phyloP scores from a whole-genome alignment of 2,888 invertebrate genomes.

The Epistrophe grossulariae region DNA sequence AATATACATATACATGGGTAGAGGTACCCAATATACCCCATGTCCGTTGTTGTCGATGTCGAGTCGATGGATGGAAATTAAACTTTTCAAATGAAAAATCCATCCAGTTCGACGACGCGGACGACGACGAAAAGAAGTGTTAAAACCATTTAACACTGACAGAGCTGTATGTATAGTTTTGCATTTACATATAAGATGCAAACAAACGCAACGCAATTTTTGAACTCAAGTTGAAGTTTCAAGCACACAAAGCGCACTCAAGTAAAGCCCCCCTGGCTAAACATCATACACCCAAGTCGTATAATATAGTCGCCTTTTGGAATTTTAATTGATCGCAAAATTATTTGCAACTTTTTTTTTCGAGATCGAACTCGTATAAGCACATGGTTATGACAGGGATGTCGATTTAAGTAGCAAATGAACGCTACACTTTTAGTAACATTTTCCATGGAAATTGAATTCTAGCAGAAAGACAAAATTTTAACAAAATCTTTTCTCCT shows the following conservation, averaged over 20 bases:
- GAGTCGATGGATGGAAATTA: conserved; percentile 43
- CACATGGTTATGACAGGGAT: neutral
- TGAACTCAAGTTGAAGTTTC: neutral
- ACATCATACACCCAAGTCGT: conserved; percentile 28
- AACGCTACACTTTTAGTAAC: neutral
- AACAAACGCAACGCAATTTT: conserved; percentile 18
- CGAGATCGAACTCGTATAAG: neutral
- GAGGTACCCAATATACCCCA: neutral
- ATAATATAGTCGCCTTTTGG: conserved; percentile 46
- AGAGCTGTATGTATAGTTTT: conserved; percentile 35
- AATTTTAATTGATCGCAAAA: conserved; percentile 75
- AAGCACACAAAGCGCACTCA: conserved; percentile 18
- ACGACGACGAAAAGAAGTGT: conserved; percentile 44
- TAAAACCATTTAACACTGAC: conserved; percentile 65
- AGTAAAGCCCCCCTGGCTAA: conserved; percentile 55
- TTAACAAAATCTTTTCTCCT: too few relatives aligned
- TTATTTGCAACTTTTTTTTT: conserved; percentile 34
- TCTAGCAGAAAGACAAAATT: too few relatives aligned
- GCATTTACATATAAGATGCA: conserved; percentile 46
- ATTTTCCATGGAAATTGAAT: neutral
- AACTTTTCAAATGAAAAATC: conserved; percentile 1
- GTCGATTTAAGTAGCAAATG: neutral
- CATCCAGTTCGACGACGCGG: neutral
- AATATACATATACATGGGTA: neutral
- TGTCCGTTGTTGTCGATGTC: neutral